Evolutionary conservation across 30 jellyfish, hydroid and myxozoan species (phyloP).

Genomic region (Chrysaora quinquecirrha): DNA sequence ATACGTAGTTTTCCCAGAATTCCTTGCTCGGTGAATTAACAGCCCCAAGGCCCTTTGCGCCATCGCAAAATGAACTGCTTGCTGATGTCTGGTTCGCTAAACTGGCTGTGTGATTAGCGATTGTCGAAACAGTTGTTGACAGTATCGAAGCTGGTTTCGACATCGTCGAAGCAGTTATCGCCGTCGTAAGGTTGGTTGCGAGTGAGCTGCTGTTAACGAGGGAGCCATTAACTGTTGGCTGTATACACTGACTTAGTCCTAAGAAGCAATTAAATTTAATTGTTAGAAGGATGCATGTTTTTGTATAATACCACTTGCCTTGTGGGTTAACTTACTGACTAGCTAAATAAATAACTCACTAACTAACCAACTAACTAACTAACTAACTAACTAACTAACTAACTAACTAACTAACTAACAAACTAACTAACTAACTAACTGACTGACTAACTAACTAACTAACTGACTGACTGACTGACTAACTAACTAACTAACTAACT

Average conservation of each 20-base stretch:
- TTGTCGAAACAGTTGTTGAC: not conserved
- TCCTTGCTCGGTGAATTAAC: conserved; percentile 86
- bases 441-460: too few species aligned
- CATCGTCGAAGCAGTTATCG: not conserved
- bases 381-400: too few species aligned
- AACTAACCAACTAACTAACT: too few species aligned
- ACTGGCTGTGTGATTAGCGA: not conserved
- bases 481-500: too few species aligned
- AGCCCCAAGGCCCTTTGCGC: not conserved
- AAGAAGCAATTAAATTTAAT: not conserved
- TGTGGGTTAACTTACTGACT: too few species aligned
- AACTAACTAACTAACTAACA: too few species aligned
- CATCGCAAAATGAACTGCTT: conserved; percentile 1
- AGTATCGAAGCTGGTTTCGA: not conserved
- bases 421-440: too few species aligned
- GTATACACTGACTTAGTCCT: not conserved
- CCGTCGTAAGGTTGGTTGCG: not conserved
- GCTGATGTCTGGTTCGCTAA: not conserved
- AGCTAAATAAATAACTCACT: too few species aligned
- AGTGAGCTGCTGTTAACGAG: not conserved
- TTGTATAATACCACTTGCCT: too few species aligned
- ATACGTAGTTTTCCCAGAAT: conserved; percentile 88
- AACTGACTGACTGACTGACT: too few species aligned
- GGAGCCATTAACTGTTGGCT: not conserved
- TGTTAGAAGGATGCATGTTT: too few species aligned